Evolutionary conservation across 2,797 vertebrate species (phyloP).

Genomic region (Cossypha niveicapilla): DNA sequence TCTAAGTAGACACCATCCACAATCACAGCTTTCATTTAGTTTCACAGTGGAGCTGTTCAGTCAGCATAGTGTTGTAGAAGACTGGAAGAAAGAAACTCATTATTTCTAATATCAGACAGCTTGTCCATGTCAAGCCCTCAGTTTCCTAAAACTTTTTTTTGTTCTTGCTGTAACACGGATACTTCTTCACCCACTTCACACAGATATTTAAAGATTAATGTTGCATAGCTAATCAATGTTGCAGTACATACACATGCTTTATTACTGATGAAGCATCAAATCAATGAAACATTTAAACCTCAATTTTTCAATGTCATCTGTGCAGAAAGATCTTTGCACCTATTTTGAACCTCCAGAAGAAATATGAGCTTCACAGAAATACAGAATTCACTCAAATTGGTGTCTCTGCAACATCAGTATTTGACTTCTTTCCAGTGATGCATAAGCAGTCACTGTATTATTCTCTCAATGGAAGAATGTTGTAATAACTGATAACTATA

Average conservation of each 20-base stretch:
- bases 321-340: neutral
- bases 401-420: neutral
- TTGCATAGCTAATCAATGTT: slow-evolving; percentile 21
- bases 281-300: neutral
- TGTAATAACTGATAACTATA: neutral
- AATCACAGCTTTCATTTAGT: neutral
- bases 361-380: neutral
- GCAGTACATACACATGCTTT: neutral
- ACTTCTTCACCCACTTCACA: neutral
- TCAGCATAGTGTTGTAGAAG: neutral
- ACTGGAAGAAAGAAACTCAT: neutral
- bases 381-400: neutral
- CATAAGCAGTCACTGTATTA: neutral
- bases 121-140: neutral
- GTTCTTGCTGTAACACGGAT: neutral
- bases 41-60: neutral
- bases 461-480: neutral
- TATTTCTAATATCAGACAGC: neutral
- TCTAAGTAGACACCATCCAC: neutral
- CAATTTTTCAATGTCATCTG: neutral
- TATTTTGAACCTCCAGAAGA: neutral
- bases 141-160: neutral
- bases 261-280: neutral
- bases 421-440: neutral
- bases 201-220: neutral